Evolutionary conservation across 2,888 invertebrate species (phyloP).

Genomic region (Scaptomyza cyrtandrae): DNA sequence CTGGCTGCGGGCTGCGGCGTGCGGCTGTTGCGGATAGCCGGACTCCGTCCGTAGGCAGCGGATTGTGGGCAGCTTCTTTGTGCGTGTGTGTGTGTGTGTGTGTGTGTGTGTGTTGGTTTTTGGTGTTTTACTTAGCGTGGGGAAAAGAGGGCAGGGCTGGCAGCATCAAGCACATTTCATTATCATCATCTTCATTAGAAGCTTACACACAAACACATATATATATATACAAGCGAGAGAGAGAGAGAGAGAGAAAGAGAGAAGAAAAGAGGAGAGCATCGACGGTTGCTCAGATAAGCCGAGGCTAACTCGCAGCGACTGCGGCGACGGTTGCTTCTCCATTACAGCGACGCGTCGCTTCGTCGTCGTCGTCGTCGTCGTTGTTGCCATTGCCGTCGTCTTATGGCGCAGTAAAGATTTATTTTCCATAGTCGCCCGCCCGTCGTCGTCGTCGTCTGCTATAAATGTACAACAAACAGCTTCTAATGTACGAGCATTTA

Average conservation of each 20-base stretch:
- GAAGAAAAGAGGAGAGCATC: conserved; percentile 17
- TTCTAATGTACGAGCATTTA: conserved; percentile 63
- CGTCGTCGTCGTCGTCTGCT: conserved; percentile 39
- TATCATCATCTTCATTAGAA: conserved; percentile 78
- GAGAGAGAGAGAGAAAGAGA: conserved; percentile 14
- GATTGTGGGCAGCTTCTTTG: conserved; percentile 23
- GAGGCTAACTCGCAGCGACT: conserved; percentile 30
- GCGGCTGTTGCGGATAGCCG: conserved; percentile 34
- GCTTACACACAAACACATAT: conserved; percentile 25
- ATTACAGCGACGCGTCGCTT: conserved; percentile 54
- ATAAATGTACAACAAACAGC: conserved; percentile 63
- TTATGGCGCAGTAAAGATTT: conserved; percentile 81
- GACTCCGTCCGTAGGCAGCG: conserved; percentile 21
- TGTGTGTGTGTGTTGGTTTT: conserved; percentile 14
- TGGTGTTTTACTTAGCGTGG: conserved; percentile 40
- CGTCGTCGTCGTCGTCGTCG: conserved; percentile 28
- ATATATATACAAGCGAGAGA: neutral
- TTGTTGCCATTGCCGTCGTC: conserved; percentile 34
- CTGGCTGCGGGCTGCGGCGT: conserved; percentile 21
- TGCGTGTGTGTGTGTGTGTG: too few species aligned
- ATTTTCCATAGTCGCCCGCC: conserved; percentile 66
- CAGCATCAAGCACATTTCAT: conserved; percentile 67
- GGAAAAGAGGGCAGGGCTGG: conserved; percentile 42
- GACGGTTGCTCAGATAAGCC: conserved; percentile 34
- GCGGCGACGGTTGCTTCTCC: conserved; percentile 51